These are phyloP conservation scores for Norana najaformis DNA, from an alignment of 2,888 invertebrate species.

Conservation along the genomic window DNA sequence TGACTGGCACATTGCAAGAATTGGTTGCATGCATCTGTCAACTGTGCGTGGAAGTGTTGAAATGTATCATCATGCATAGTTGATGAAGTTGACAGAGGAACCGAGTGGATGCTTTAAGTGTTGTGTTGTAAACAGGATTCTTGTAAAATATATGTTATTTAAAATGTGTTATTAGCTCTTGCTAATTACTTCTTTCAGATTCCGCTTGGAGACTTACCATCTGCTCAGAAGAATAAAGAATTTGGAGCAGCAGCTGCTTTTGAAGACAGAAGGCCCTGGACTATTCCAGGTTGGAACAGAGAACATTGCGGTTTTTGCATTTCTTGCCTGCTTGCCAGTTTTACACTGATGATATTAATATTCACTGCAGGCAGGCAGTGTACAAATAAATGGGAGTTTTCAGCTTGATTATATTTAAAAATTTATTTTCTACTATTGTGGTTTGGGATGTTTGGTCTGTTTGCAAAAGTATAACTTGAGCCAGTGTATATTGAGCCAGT, in stretches of 20 bases:
- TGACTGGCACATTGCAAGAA: neutral
- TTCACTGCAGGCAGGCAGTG: neutral
- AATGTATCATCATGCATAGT: neutral
- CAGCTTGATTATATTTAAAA: neutral
- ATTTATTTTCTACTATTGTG: neutral
- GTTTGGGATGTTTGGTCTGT: neutral
- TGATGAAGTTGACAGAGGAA: neutral
- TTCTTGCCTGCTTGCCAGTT: neutral
- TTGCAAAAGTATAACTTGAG: neutral
- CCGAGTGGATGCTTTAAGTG: neutral
- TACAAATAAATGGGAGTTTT: neutral
- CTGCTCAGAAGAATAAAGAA: neutral
- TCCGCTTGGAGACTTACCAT: conserved; percentile 2
- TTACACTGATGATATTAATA: neutral
- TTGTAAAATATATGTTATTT: neutral
- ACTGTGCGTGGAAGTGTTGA: neutral
- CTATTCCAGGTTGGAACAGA: neutral
- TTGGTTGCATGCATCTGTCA: neutral
- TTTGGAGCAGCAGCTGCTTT: neutral
- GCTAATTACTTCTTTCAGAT: neutral
- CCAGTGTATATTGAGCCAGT: neutral
- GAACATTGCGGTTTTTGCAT: neutral
- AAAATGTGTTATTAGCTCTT: neutral
- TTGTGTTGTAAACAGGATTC: neutral
- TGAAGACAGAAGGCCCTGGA: neutral